Evolutionary conservation across 1,140 invertebrate genomes (phyloP), one percentile per base, ranked within the genome.

Genomic region (Zaprionus nigranus): DNA sequence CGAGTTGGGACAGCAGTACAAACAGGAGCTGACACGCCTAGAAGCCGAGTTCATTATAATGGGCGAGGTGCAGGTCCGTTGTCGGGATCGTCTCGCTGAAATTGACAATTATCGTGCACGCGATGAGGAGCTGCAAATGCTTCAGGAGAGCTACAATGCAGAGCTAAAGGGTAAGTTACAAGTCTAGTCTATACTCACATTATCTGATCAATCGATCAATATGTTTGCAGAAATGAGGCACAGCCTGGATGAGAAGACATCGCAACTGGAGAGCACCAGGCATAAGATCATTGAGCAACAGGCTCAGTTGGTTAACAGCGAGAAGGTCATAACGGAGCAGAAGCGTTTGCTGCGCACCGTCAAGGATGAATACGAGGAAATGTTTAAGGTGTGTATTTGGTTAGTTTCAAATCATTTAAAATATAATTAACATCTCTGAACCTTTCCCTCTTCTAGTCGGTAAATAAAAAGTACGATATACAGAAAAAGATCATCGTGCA

Each of bases 401-500:
- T 11, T 9, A 69, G 30, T 20, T 26, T 60, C 13, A 49, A 5
- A 20, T n/a, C 17, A 15, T 5, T 12, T 3, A 24, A 15, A 3
- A 6, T 36, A 49, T 22, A 53, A 20, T 2, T 12, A 40, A 61
- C 24, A 26, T 22, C 5, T 20, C 2, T 46, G 12, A n/a, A 34
- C 9, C 30, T n/a, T 40, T 51, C 49, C 15, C 20, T 59, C 7
- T 78, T 78, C 5, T 40, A 95, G 90, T 94, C 95, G 3, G 93
- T 96, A 2, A 95, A 96, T 80, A 95, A 95, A 51, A 97, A 97
- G 87, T 97, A 96, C 86, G 93, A 94, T 59, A 94, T 95, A 6
- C 95, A 96, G 77, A 94, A 95, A 79, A 93, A 94, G 28, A 95
- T 96, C 30, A 96, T 96, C 90, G 93, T 95, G 66, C 93, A 95